phyloP scores from a whole-genome alignment of 2,113 vertebrate species.

The Burhinus oedicnemus region DNA sequence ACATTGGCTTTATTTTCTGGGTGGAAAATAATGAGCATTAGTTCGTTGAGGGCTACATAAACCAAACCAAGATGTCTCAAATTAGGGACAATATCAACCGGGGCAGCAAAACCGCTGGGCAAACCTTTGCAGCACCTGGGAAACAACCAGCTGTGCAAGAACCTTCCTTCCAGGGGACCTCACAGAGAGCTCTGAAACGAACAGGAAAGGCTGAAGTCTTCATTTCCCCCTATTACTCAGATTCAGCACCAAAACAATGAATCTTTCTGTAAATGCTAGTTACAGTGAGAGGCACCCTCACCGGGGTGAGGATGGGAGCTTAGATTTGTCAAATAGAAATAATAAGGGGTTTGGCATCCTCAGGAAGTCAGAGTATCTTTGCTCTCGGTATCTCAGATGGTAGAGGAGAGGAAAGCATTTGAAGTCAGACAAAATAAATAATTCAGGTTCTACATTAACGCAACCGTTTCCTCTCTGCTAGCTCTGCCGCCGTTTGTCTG shows the following conservation, averaged over 20 bases:
- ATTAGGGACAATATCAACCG: not conserved
- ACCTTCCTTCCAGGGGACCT: not conserved
- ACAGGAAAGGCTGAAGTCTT: not conserved
- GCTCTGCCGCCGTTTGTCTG: not conserved
- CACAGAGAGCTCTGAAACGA: not conserved
- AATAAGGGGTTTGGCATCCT: not conserved
- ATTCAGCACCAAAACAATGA: not conserved
- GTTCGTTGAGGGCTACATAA: not conserved
- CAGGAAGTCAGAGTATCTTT: not conserved
- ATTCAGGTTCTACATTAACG: not conserved
- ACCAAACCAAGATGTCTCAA: not conserved
- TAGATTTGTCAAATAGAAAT: not conserved
- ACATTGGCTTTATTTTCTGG: not conserved
- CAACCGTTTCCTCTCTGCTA: not conserved
- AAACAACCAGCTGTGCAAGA: not conserved
- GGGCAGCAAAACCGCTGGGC: not conserved
- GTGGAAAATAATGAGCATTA: not conserved
- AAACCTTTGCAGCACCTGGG: not conserved
- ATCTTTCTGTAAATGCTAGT: not conserved
- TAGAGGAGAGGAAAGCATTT: not conserved
- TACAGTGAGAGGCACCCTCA: not conserved
- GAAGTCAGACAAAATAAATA: slow-evolving; percentile 23
- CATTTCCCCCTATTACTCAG: not conserved
- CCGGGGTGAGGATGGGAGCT: not conserved
- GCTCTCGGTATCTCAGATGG: not conserved